phyloP scores from a whole-genome alignment of 2,888 invertebrate genomes.

The Vannuccia rotundouncinata region DNA sequence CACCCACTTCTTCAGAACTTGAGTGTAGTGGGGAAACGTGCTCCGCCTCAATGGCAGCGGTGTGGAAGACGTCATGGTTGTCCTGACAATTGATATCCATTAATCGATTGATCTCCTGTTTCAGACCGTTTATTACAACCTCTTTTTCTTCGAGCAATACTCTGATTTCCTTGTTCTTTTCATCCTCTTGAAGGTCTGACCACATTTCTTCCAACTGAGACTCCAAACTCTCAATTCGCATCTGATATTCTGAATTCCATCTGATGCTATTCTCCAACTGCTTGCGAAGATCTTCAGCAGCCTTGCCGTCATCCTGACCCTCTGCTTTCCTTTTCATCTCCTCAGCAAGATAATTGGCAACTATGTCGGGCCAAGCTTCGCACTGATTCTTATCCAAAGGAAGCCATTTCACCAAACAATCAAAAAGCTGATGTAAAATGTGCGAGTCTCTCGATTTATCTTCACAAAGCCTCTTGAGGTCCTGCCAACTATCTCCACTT shows the following conservation, averaged over 20 bases:
- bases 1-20: background rate
- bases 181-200: background rate
- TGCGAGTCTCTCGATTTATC: background rate
- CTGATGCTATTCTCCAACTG: background rate
- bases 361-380: background rate
- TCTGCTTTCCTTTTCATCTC: background rate
- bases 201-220: conserved; percentile 1
- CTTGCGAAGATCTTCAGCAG: background rate
- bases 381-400: background rate
- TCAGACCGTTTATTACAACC: background rate
- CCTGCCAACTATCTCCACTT: background rate
- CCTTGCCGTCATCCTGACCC: background rate
- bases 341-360: background rate
- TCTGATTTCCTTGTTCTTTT: background rate
- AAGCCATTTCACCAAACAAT: background rate
- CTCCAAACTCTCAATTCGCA: background rate
- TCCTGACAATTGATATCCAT: background rate
- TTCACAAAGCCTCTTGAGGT: background rate
- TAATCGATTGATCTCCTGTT: background rate
- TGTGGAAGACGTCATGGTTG: background rate
- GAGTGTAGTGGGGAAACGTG: background rate
- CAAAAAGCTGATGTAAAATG: background rate
- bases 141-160: background rate
- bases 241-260: background rate
- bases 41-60: background rate